A percentile compares a stretch with the other conserved stretches of the same genome.
These are phyloP conservation scores for Caracal caracal DNA, from an alignment of 2,113 vertebrate species.

Conservation along the genomic window DNA sequence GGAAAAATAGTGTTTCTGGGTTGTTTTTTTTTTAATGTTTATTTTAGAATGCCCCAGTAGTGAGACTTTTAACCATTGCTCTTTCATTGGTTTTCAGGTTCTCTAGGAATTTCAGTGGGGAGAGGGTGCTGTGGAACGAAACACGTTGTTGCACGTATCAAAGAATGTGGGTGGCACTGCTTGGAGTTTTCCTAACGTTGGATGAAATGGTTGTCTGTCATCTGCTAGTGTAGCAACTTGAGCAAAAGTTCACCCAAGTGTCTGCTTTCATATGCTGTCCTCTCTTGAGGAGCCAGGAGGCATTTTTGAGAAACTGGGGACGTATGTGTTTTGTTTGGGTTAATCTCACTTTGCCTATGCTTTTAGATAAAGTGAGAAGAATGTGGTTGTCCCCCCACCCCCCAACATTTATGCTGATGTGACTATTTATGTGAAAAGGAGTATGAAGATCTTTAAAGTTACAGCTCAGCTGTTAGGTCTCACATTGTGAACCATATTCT, in stretches of 20 bases:
- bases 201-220: neutral
- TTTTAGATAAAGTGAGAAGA: conserved; percentile 38
- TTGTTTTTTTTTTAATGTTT: neutral
- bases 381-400: neutral
- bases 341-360: neutral
- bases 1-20: neutral
- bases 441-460: neutral
- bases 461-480: neutral
- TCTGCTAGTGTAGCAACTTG: neutral
- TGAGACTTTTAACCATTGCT: neutral
- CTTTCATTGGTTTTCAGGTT: neutral
- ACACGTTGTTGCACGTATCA: neutral
- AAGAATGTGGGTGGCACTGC: neutral
- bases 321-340: neutral
- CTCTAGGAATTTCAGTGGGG: neutral
- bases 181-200: neutral
- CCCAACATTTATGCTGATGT: neutral
- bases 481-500: neutral
- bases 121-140: neutral
- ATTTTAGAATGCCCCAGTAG: neutral
- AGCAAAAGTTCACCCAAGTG: neutral
- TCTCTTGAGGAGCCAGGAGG: neutral
- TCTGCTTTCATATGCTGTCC: neutral
- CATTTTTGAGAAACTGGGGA: conserved; percentile 2
- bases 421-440: neutral